Conservation (phyloP, 1,140 invertebrate species). For the Sitobion miscanthi region DNA sequence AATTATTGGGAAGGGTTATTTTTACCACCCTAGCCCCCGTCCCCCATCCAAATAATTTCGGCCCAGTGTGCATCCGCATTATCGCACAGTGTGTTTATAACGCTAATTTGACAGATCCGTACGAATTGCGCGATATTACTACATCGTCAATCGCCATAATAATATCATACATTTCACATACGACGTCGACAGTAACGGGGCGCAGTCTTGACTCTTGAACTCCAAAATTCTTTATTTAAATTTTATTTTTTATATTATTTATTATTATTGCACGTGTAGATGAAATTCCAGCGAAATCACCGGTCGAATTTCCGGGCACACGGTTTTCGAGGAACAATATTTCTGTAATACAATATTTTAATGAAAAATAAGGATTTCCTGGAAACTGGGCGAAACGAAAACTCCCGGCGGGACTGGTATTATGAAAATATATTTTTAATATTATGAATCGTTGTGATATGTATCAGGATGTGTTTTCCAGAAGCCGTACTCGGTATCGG, state of each 20-base stretch:
- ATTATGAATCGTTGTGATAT: neutral
- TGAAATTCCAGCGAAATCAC: neutral
- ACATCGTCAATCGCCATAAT: neutral
- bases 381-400: neutral
- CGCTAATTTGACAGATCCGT: neutral
- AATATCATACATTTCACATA: too few relatives aligned
- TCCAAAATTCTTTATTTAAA: neutral
- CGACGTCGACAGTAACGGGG: neutral
- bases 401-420: neutral
- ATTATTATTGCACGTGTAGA: neutral
- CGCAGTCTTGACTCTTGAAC: neutral
- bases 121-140: neutral
- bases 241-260: neutral
- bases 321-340: neutral
- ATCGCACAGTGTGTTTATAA: neutral
- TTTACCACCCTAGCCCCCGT: too few relatives aligned
- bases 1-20: too few relatives aligned
- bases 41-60: too few relatives aligned
- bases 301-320: conserved; percentile 1
- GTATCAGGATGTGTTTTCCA: neutral
- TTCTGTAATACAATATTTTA: conserved; percentile 1
- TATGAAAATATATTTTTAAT: conserved; percentile 3
- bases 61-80: neutral
- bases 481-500: neutral
- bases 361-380: neutral